phyloP scores from a whole-genome alignment of 2,797 vertebrate genomes.

The Chrysocyon brachyurus region DNA sequence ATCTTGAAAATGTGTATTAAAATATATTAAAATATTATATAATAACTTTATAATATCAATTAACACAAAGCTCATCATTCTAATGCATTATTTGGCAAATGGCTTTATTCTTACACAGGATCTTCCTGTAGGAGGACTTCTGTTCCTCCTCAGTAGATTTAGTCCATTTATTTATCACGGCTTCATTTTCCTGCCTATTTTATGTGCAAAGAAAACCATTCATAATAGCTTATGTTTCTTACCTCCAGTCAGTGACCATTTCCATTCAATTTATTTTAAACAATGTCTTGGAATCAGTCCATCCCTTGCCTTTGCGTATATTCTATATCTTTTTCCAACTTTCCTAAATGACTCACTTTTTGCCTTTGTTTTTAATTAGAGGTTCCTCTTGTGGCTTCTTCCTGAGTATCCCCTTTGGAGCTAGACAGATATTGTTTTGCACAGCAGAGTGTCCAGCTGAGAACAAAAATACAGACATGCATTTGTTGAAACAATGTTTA shows the following conservation, averaged over 20 bases:
- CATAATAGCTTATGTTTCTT: conserved; percentile 36
- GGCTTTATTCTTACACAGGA: not conserved
- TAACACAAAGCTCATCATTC: conserved; percentile 53
- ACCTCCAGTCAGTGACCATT: conserved; percentile 26
- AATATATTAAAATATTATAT: conserved; percentile 38
- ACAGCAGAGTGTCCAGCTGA: conserved; percentile 51
- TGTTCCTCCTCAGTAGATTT: not conserved
- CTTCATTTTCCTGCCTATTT: conserved; percentile 53
- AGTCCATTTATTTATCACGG: conserved; percentile 13
- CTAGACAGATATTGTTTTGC: conserved; percentile 65
- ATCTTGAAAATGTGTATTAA: conserved; percentile 55
- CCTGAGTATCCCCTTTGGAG: conserved; percentile 70
- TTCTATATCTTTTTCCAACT: conserved; percentile 51
- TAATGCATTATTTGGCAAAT: conserved; percentile 39
- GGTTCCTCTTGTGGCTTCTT: conserved; percentile 59
- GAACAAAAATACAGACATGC: conserved; percentile 29
- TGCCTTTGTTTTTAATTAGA: conserved; percentile 77
- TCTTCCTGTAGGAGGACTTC: conserved; percentile 38
- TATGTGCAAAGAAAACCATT: conserved; percentile 43
- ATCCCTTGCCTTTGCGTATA: conserved; percentile 48
- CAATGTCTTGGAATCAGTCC: conserved; percentile 56
- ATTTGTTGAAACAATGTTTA: not conserved
- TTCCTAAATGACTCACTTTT: conserved; percentile 69
- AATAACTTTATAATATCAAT: conserved; percentile 43
- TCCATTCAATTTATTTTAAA: conserved; percentile 63